Base-by-base conservation (phyloP, 2,888 invertebrate genomes). In the Erebia epiphron region DNA sequence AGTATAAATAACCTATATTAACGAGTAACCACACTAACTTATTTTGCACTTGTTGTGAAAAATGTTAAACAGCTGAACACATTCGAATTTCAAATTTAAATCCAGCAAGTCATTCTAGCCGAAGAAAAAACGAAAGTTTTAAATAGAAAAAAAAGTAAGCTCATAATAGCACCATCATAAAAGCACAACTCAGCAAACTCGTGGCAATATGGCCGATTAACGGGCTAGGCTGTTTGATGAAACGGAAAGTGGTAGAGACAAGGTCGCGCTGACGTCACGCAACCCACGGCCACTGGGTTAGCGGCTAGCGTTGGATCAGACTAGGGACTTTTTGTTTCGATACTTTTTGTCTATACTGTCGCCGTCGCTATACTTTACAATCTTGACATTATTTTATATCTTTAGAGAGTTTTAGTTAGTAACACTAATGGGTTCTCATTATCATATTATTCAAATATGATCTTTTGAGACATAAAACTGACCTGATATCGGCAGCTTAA, bases 181-280 rank as follows among this genome's bases (percentile, higher is more conserved):
- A 49, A 26, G 26, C 58, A 46, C 58, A 49, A 66, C 41, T 66
- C 16, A 49, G 46, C 57, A 46, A 58, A 35, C 57, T 67, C 35
- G 49, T 9, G 46, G 67, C 57, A 49, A 35, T 49, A 68, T 35
- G 13, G 56, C 61, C 41, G 65, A 69, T 71, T 71, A 73, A 67
- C 68, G 66, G 68, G 60, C 63, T 69, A 56, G 67, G 67, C 61
- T 65, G 69, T 69, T 67, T 64, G 61, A 67, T 67, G 69, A 69
- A 73, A 73, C 73, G 62, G 73, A 73, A 71, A 71, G 73, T 71
- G 71, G 49, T 69, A 46, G 61, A 58, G 41, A 61, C 73, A 70
- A 74, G 73, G 73, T 65, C 70, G 50, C 67, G 52, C 2, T 72
- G 68, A 68, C 73, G 72, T 70, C 68, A 74, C 43, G 5, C 18